Conservation (phyloP, 64 coral and sea anemone species). For the Pachyseris speciosa region DNA sequence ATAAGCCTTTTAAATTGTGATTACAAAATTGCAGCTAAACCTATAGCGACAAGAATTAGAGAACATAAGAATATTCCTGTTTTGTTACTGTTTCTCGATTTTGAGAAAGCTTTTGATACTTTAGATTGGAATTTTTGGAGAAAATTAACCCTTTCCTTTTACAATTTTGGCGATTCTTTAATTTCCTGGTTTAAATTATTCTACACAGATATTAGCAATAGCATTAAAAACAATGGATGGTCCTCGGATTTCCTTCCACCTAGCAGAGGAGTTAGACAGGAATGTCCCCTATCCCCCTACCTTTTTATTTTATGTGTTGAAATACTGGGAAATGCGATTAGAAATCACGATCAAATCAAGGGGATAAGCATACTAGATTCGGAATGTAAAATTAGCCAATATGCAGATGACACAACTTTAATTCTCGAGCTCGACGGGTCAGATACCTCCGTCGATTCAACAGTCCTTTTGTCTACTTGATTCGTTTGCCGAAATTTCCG, state of each 20-base stretch:
- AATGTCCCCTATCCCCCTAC: not conserved
- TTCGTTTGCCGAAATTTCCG: not conserved
- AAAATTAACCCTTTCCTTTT: too few relatives aligned
- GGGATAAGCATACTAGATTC: not conserved
- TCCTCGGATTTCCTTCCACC: not conserved
- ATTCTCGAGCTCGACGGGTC: not conserved
- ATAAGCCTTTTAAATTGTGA: too few relatives aligned
- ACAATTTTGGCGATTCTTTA: too few relatives aligned
- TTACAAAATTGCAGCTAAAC: too few relatives aligned
- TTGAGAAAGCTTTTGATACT: too few relatives aligned
- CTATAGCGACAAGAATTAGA: too few relatives aligned
- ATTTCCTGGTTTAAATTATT: not conserved
- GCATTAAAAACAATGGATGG: not conserved
- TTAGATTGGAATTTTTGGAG: too few relatives aligned
- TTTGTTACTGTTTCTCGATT: too few relatives aligned
- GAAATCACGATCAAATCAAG: not conserved
- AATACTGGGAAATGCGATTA: not conserved
- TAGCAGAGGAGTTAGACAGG: not conserved
- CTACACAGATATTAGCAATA: not conserved
- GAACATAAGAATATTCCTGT: too few relatives aligned
- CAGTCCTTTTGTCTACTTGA: not conserved
- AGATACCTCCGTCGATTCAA: not conserved
- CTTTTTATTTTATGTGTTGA: not conserved
- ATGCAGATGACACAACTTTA: not conserved
- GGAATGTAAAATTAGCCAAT: not conserved